A percentile compares a stretch with the other conserved stretches of the same genome.
phyloP scores from a whole-genome alignment of 2,113 vertebrate genomes.

The Dipodomys spectabilis region DNA sequence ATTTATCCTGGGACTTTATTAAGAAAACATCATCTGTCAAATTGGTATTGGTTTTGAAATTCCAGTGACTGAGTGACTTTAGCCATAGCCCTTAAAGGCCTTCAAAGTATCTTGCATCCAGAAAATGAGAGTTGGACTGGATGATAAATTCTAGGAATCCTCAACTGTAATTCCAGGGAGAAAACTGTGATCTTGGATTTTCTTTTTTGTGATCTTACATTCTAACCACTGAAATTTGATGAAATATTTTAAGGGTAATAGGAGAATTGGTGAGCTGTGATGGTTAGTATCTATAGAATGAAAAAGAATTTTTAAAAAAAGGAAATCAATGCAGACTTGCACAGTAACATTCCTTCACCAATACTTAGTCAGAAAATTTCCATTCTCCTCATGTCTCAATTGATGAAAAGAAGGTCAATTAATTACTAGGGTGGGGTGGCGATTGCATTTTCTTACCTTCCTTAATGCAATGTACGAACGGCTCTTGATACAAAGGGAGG shows the following conservation, averaged over 20 bases:
- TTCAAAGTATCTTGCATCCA: background rate
- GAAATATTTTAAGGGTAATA: constrained; percentile 11
- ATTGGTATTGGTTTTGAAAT: background rate
- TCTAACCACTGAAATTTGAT: background rate
- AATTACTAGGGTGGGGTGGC: background rate
- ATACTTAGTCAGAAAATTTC: background rate
- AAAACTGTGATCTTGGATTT: background rate
- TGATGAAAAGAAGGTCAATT: constrained; percentile 1
- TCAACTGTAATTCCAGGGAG: background rate
- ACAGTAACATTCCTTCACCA: background rate
- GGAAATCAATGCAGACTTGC: constrained; percentile 54
- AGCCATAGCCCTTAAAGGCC: background rate
- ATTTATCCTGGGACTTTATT: background rate
- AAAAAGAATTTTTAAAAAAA: constrained; percentile 13
- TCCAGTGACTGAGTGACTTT: background rate
- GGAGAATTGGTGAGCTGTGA: constrained; percentile 56
- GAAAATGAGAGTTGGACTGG: background rate
- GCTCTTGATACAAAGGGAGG: constrained; percentile 68
- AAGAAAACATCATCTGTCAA: background rate
- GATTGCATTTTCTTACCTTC: background rate
- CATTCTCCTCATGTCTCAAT: background rate
- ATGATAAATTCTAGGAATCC: background rate
- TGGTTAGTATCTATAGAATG: constrained; percentile 49
- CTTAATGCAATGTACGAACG: constrained; percentile 22
- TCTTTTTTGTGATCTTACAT: background rate